phyloP scores from a whole-genome alignment of 2,113 vertebrate species.

The Numenius arquata region DNA sequence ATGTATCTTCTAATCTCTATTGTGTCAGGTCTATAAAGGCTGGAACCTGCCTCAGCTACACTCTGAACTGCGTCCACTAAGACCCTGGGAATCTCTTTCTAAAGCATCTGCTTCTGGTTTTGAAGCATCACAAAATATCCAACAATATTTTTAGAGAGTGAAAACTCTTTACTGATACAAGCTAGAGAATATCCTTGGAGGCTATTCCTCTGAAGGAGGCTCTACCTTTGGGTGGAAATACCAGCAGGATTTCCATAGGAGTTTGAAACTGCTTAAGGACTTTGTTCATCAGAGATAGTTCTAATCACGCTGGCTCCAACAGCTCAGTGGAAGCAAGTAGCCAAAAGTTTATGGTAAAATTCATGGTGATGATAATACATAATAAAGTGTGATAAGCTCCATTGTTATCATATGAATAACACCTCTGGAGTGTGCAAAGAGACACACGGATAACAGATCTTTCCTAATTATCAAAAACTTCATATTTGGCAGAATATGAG shows the following conservation, averaged over 20 bases:
- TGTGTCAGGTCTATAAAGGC: neutral
- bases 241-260: neutral
- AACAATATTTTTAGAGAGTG: neutral
- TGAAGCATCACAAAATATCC: neutral
- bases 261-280: neutral
- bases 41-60: neutral
- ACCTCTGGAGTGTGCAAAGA: neutral
- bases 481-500: neutral
- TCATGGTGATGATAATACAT: neutral
- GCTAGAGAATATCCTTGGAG: neutral
- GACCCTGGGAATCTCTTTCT: neutral
- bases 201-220: neutral
- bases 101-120: neutral
- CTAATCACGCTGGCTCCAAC: neutral
- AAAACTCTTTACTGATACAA: neutral
- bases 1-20: neutral
- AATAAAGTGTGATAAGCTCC: neutral
- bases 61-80: neutral
- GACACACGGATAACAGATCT: fast-evolving
- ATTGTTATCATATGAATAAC: neutral
- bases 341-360: neutral
- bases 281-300: neutral
- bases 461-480: neutral
- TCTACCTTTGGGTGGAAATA: neutral
- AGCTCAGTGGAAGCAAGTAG: neutral